Base-by-base conservation (phyloP, 2,888 invertebrate genomes). In the Dolichomitus sp. region DNA sequence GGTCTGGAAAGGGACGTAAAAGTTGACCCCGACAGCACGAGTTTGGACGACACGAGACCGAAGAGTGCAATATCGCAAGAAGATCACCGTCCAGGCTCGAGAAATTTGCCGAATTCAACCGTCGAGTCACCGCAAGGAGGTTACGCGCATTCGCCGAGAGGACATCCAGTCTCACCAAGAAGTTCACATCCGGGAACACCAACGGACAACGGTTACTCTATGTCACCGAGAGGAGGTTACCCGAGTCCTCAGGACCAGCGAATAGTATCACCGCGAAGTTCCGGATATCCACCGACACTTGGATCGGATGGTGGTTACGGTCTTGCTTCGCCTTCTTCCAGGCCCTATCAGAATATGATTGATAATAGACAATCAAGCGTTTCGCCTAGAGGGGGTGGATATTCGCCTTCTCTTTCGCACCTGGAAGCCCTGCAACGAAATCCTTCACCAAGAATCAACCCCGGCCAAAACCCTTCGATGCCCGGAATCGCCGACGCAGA, bases 21-120 rank as follows among this genome's bases (percentile, higher is more conserved):
- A 91, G 97, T 97, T 86, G 97, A 97, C 89, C 97, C 97, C 0
- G 97, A 97, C 89, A 97, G 97, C 14, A 97, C 97, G 0, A 97
- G 93, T 75, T 79, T 93, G 9, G 93, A 93, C 33, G 93, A 93
- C n/a, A 85, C 82, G 5, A 89, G 93, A 82, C 93, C 93, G 4
- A 89, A 91, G 75, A 93, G 92, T 74, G 84, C 90, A 4, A 76
- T 92, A 11, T 92, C 93, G 0, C 93, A 92, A 48, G 93, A 93
- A 14, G 93, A 93, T 27, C 90, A 92, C 48, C 88, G 92, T 70
- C 91, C 93, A 6, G 89, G 90, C 7, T 93, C 93, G 0, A 86
- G 91, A 78, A 93, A 90, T 79, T 73, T 91, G 17, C 91, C 90
- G 45, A 92, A 91, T 77, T 89, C 92, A 14, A 89, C 88, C 0